A percentile compares a stretch with the other conserved stretches of the same genome.
These are phyloP conservation scores for Erebia ligea DNA, from an alignment of 2,888 invertebrate species.

Conservation along the genomic window DNA sequence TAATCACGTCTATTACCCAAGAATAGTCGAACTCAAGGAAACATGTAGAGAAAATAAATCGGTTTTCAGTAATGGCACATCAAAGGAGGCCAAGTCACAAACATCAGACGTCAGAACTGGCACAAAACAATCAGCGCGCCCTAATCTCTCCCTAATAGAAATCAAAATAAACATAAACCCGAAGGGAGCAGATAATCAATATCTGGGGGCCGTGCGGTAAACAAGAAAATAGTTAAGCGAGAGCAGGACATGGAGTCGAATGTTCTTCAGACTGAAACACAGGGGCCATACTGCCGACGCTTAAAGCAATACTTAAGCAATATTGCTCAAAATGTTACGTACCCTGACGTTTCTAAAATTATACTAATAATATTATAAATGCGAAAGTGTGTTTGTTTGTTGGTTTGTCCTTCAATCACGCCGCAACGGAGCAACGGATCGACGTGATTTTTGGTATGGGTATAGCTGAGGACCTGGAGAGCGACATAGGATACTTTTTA, in stretches of 20 bases:
- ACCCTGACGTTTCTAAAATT: no score
- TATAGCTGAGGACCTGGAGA: no score
- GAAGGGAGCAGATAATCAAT: constrained; percentile 33
- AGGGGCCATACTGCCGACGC: no score
- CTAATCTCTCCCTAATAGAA: constrained; percentile 30
- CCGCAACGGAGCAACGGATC: no score
- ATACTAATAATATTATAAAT: no score
- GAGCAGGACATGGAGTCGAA: neutral
- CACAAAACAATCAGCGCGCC: constrained; percentile 2
- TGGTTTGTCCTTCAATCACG: no score
- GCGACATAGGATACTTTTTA: no score
- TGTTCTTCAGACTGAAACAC: neutral
- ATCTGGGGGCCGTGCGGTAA: constrained; percentile 27
- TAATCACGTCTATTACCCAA: neutral
- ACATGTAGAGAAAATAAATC: neutral
- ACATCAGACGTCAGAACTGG: constrained; percentile 18
- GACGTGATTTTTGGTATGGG: no score
- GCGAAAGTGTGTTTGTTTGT: no score
- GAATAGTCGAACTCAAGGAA: neutral
- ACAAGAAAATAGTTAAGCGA: constrained; percentile 24
- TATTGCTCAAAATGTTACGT: no score
- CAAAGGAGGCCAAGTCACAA: constrained; percentile 8
- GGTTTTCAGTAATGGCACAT: constrained; percentile 14
- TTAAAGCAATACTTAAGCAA: no score
- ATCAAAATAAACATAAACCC: constrained; percentile 31